Evolutionary conservation across 2,888 invertebrate genomes (phyloP), one percentile per base, ranked within the genome.

Genomic region (Gasteruption jaculator): DNA sequence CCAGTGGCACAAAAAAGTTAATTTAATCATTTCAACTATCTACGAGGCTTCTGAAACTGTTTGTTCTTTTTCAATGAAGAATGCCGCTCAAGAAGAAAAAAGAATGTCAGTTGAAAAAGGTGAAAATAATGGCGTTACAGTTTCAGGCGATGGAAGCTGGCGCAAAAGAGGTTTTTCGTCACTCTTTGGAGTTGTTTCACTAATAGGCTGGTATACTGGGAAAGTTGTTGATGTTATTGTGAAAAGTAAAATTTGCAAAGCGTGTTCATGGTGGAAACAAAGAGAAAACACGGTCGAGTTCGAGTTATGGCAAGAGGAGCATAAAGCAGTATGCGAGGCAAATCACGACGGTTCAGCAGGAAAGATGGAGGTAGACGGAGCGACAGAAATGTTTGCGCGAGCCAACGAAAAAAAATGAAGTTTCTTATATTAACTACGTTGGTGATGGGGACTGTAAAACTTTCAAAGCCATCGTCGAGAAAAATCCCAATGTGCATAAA

Each of bases 291-390:
- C 11, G 5, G 7, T 32, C 8, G 12, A 14, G 6, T 32, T 43
- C 26, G 22, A 36, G 19, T 37, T 39, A 24, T 44, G 46, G 46
- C 7, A 27, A 3, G 20, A 22, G 6, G 11, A 3, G 2, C 40
- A 44, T n/a, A 22, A 21, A 2, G 3, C 10, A 3, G 18, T 16
- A 3, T 41, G 44, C 22, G 6, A 16, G 4, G 25, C 32, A 18
- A 43, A 43, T 11, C 26, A 43, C 32, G 14, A n/a, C 6, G 42
- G 42, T 6, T 12, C 21, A 5, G 3, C 42, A 7, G 42, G 38
- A 10, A 31, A 14, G 19, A 43, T 43, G 43, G 43, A 43, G 19
- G 18, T 18, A 5, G 38, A 31, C 15, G 24, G 15, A 14, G 16
- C 19, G 3, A 29, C 29, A 7, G 19, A 31, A 12, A 40, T 43